Base-by-base conservation (phyloP, 2,797 vertebrate genomes). In the Psittacula derbiana region DNA sequence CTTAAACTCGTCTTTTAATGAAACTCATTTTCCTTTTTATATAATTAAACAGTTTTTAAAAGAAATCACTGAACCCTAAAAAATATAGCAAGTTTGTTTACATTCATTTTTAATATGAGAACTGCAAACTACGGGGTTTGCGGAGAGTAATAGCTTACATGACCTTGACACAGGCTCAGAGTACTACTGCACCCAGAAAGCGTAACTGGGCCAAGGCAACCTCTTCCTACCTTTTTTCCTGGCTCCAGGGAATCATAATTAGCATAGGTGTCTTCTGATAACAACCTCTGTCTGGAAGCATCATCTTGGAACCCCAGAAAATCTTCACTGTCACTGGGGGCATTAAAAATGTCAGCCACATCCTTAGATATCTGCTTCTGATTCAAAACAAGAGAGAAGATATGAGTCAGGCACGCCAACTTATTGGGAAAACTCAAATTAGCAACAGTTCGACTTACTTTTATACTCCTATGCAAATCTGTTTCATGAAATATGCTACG, bases 281-380 rank as follows among this genome's bases (percentile, higher is more conserved):
- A 97, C 50, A 96, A 57, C 13, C 78, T 97, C 95, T 97, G 93
- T 79, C 96, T 96, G 67, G 97, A 96, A 96, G 94, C 80, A 50
- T 96, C 96, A 61, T 96, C 96, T 67, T n/a, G 80, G 79, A 98
- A 98, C 20, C 97, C 97, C 36, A 95, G n/a, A 67, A 98, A 97
- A 47, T 98, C 98, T 92, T 98, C 97, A 53, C 58, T 95, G 64
- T 97, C 98, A 83, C 97, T 97, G 72, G 97, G 87, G 31, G 91
- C 71, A 58, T 96, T 98, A 85, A 98, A 98, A 95, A 98, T 88
- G n/a, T 95, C 95, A 83, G 96, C 74, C 84, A 98, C 86, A 30
- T 97, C 94, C 91, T 98, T 94, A 69, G 96, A 84, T 91, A 97
- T 93, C 97, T 98, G 97, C 67, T 95, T 96, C 78, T 88, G 90